phyloP scores from a whole-genome alignment of 2,888 invertebrate species.

The Brassicogethes aeneus region DNA sequence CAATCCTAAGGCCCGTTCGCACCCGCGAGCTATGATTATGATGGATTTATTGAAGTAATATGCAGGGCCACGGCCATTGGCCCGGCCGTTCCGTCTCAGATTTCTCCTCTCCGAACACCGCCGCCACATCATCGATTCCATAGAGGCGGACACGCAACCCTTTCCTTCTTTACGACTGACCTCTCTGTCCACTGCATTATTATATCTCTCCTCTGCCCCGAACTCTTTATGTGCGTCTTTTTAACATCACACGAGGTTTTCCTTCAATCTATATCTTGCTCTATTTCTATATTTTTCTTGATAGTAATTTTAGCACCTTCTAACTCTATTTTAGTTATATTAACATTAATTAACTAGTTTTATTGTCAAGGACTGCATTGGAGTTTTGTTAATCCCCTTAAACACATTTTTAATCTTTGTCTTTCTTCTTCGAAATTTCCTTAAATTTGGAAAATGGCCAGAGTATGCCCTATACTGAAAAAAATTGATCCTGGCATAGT shows the following conservation, averaged over 20 bases:
- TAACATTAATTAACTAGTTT: no score
- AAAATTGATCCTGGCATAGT: no score
- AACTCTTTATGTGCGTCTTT: background rate
- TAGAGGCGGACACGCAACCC: background rate
- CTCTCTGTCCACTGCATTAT: background rate
- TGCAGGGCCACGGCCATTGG: slow-evolving; percentile 60
- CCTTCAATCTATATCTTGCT: no score
- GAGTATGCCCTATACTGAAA: no score
- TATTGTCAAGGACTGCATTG: no score
- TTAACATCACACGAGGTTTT: background rate
- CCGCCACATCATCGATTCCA: background rate
- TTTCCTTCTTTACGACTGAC: background rate
- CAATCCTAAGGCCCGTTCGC: slow-evolving; percentile 28
- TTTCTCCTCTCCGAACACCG: slow-evolving; percentile 7
- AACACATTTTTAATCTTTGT: no score
- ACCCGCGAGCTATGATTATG: slow-evolving; percentile 40
- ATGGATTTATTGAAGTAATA: slow-evolving; percentile 75
- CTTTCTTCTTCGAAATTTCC: no score
- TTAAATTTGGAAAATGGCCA: no score
- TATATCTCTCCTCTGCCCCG: background rate
- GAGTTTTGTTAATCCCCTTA: no score
- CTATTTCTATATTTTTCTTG: no score
- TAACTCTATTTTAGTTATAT: no score
- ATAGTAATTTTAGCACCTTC: no score
- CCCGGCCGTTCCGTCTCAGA: slow-evolving; percentile 33